Conservation (phyloP, 2,888 invertebrate genomes). For the Pheosia gnoma region DNA sequence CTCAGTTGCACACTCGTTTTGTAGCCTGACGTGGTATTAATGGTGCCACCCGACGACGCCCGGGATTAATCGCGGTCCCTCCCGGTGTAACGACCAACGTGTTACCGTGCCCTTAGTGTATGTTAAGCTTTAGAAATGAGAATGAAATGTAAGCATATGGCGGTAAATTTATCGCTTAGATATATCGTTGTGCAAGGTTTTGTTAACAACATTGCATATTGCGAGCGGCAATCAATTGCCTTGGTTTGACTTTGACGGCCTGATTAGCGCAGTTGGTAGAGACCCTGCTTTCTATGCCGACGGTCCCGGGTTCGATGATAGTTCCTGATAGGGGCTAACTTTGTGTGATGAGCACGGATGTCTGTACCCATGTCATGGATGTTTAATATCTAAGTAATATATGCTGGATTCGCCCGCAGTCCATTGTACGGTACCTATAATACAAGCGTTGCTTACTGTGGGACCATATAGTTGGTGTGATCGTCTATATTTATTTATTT, state of each 20-base stretch:
- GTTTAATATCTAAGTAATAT: too few species aligned
- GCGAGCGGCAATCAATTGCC: background rate
- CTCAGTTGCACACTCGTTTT: slow-evolving; percentile 24
- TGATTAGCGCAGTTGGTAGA: background rate
- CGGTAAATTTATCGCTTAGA: slow-evolving; percentile 3
- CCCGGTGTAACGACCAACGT: background rate
- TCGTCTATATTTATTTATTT: too few species aligned
- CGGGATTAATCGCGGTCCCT: slow-evolving; percentile 8
- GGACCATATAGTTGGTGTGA: too few species aligned
- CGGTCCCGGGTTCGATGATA: too few species aligned
- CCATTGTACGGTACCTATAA: too few species aligned
- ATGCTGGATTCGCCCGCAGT: too few species aligned
- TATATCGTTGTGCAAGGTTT: slow-evolving; percentile 15
- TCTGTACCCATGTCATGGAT: too few species aligned
- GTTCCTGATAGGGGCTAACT: too few species aligned
- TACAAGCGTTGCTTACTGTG: too few species aligned
- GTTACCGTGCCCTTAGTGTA: slow-evolving; percentile 1
- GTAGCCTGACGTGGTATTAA: slow-evolving; percentile 51
- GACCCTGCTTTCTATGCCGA: too few species aligned
- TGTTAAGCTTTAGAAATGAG: slow-evolving; percentile 10
- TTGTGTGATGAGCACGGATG: too few species aligned
- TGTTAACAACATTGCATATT: background rate
- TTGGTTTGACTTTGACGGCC: background rate
- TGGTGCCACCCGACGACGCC: slow-evolving; percentile 56
- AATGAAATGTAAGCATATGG: slow-evolving; percentile 1